These are phyloP conservation scores for Listronotus bonariensis DNA, from an alignment of 1,140 invertebrate genomes.

Conservation along the genomic window DNA sequence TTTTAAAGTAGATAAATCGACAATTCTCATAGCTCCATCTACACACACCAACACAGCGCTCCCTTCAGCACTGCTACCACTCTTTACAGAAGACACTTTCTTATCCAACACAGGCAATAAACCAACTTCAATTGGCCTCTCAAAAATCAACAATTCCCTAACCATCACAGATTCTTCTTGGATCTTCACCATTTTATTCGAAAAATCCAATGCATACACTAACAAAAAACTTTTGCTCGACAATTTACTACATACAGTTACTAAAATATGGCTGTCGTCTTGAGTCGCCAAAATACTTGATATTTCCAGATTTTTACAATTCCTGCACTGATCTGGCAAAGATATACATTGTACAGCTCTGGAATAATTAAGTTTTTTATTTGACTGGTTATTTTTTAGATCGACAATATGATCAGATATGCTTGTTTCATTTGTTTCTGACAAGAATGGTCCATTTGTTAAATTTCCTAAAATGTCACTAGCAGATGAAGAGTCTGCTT, in stretches of 20 bases:
- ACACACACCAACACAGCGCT: constrained; percentile 65
- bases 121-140: constrained; percentile 70
- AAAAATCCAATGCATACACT: constrained; percentile 64
- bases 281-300: constrained; percentile 66
- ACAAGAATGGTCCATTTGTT: constrained; percentile 42
- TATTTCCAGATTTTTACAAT: constrained; percentile 60
- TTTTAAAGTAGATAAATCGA: constrained; percentile 68
- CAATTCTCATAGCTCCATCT: constrained; percentile 71
- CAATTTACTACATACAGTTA: constrained; percentile 60
- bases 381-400: constrained; percentile 47
- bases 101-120: constrained; percentile 65
- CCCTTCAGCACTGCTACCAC: constrained; percentile 53
- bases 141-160: constrained; percentile 64
- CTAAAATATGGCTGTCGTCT: constrained; percentile 68
- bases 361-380: constrained; percentile 52
- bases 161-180: constrained; percentile 65
- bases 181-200: constrained; percentile 61
- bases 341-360: constrained; percentile 60
- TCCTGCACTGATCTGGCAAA: constrained; percentile 57
- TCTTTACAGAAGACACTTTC: constrained; percentile 31
- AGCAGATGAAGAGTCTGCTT: constrained; percentile 43
- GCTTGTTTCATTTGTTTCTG: constrained; percentile 40
- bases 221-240: constrained; percentile 57
- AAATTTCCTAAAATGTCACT: constrained; percentile 33
- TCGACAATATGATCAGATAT: constrained; percentile 55